These are phyloP conservation scores for Lepidocyrtoides sp. DNA, from an alignment of 2,888 invertebrate species.

Conservation along the genomic window DNA sequence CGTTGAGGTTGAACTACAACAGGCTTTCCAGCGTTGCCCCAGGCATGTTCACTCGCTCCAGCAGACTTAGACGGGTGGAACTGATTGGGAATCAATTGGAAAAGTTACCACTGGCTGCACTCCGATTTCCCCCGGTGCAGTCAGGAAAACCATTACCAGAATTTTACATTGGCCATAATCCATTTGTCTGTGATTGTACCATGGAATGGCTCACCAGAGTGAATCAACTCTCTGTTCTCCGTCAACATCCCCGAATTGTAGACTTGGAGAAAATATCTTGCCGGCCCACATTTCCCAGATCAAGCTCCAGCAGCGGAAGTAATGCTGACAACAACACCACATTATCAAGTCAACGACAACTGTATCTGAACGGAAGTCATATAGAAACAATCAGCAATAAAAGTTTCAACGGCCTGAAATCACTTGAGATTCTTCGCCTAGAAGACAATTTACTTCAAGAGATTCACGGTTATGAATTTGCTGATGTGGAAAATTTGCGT, in stretches of 20 bases:
- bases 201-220: conserved; percentile 98
- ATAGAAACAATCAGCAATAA: conserved; percentile 89
- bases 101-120: conserved; percentile 95
- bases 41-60: conserved; percentile 95
- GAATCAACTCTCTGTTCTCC: conserved; percentile 92
- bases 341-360: too few relatives aligned
- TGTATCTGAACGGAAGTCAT: conserved; percentile 93
- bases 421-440: conserved; percentile 91
- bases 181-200: conserved; percentile 97
- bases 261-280: too few relatives aligned
- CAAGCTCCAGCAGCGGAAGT: too few relatives aligned
- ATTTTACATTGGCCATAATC: conserved; percentile 97
- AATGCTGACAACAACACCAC: too few relatives aligned
- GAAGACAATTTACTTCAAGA: conserved; percentile 92
- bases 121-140: conserved; percentile 91
- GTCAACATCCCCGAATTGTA: conserved; percentile 95
- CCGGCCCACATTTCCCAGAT: too few relatives aligned
- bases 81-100: conserved; percentile 96
- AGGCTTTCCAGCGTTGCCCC: conserved; percentile 93
- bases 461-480: conserved; percentile 93
- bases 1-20: conserved; percentile 96
- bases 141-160: conserved; percentile 92
- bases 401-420: conserved; percentile 93
- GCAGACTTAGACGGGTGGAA: conserved; percentile 94
- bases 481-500: conserved; percentile 90